These are phyloP conservation scores for Nannospalax galili DNA, from an alignment of 2,113 vertebrate genomes.

Conservation along the genomic window DNA sequence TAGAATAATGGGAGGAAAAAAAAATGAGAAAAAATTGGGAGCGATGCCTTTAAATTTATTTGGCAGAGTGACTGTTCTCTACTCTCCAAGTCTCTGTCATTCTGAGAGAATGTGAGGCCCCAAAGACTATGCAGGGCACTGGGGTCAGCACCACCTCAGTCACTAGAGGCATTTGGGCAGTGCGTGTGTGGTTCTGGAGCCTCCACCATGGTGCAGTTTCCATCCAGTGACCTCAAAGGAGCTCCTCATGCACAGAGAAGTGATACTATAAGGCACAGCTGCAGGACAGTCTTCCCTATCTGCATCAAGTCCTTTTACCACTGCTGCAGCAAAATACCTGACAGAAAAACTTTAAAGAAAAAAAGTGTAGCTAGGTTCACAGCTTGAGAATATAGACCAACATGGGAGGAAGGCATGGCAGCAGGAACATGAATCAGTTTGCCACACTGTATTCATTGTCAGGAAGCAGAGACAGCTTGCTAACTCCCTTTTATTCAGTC, in stretches of 20 bases:
- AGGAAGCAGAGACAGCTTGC: neutral
- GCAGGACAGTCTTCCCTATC: neutral
- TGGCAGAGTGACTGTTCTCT: neutral
- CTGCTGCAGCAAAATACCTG: neutral
- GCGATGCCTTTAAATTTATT: neutral
- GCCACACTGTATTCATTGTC: neutral
- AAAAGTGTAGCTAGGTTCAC: too few relatives aligned
- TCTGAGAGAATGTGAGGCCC: neutral
- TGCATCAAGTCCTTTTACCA: neutral
- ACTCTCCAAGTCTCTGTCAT: too few relatives aligned
- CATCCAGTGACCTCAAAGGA: too few relatives aligned
- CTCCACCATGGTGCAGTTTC: rapidly evolving
- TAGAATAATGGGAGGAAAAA: neutral
- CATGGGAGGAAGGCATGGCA: neutral
- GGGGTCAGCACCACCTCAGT: too few relatives aligned
- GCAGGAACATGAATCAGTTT: neutral
- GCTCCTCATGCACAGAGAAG: neutral
- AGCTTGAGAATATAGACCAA: neutral
- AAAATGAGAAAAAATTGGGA: neutral
- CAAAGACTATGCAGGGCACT: too few relatives aligned
- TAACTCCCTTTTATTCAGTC: too few relatives aligned
- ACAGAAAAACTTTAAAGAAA: neutral
- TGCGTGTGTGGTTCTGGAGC: rapidly evolving
- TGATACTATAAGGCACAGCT: rapidly evolving
- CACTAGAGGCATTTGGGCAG: neutral